Evolutionary conservation across 1,140 invertebrate genomes (phyloP), one percentile per base, ranked within the genome.

Genomic region (Sinonovacula constricta): DNA sequence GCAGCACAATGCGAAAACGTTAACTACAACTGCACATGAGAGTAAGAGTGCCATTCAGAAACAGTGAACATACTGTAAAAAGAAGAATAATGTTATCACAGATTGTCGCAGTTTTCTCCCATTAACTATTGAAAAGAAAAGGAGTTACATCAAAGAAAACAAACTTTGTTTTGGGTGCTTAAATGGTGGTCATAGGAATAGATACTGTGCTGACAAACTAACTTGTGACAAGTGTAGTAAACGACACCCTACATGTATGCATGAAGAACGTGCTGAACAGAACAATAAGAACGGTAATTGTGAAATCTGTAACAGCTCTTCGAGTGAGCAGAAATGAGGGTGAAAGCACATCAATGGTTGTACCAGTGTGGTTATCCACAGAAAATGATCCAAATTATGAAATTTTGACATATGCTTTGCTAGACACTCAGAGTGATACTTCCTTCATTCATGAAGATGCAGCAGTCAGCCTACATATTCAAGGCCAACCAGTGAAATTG

Each of bases 351-450:
- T 67, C 65, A 45, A 45, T 45, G 65, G 49, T 67, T n/a, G 65
- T 67, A 31, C 65, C 34, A 49, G 65, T 39, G 22, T 66, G 34
- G 26, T 24, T 66, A n/a, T 67, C 65, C 34, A 22, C 36, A 24
- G 65, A 67, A 67, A 45, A 15, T 67, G 39, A 28, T 67, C 65
- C 65, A 39, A 31, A 67, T 67, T 31, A 39, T 28, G 65, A 67
- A 67, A 67, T 67, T 26, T 51, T 67, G 36, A 45, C 39, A 45
- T 45, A 45, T 45, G 39, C 39, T 45, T 18, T 45, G 7, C 18
- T 45, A n/a, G 65, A 39, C 65, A 67, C 65, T 45, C 65, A 67
- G 36, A 67, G 65, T 51, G 65, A 49, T 49, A 67, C 65, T 26
- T 67, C 65, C 2, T 67, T 67, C 49, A 67, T 67, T 49, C 65